Evolutionary conservation across 2,113 vertebrate species (phyloP), one percentile per base, ranked within the genome.

Genomic region (Spermophilus dauricus): DNA sequence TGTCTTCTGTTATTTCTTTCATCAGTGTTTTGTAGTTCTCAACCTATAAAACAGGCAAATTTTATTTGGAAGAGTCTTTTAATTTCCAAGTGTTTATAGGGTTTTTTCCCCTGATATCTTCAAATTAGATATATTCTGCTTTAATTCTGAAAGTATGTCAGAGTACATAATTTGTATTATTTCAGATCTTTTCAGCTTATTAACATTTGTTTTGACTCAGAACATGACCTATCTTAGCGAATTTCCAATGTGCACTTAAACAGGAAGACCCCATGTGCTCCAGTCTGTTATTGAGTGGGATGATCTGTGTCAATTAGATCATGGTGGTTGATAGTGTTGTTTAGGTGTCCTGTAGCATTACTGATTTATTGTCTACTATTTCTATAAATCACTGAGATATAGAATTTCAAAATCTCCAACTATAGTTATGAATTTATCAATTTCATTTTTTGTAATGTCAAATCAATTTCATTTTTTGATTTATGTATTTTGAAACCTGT

Each of bases 101-200:
- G 39, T 90, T 90, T 86, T 90, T 83, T 82, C 8, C 45, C 34
- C 51, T 81, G 12, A 4, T 93, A 81, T 45, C 18, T 81, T 94
- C 63, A 30, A 76, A 63, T 24, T 63, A 11, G 34, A 45, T 63
- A 76, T 42, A 82, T 90, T 92, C 86, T 89, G 63, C 0, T 95
- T 89, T 70, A 81, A 81, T 85, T 94, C 37, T 95, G 3, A 63
- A 58, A 28, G 37, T 86, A 90, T 51, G 28, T 77, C 42, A 72
- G 16, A 70, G 45, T 67, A 82, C 6, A 81, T 63, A 75, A 22
- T 89, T 85, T 83, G 28, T 32, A 82, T 89, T 45, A 70, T 77
- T 77, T 95, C 18, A 32, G 2, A 48, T 78, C 28, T 67, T 83
- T 61, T 80, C 53, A 86, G 18, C 37, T 76, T 77, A 1, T 34